Percentiles rank a stretch among this genome's conserved stretches.
Conservation (phyloP, 2,888 invertebrate species). For the Apomyelois bistriatella region DNA sequence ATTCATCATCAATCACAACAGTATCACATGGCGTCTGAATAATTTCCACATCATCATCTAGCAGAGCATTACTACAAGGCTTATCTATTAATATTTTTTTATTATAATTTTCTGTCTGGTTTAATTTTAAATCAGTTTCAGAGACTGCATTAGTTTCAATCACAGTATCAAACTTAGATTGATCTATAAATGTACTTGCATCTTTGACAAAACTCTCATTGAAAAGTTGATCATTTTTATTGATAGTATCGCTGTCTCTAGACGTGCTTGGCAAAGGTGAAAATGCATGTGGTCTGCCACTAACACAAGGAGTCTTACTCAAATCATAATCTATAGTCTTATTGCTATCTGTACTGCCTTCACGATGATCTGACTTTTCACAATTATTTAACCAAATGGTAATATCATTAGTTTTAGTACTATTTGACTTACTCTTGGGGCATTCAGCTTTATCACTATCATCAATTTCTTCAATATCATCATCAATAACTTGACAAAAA, state of each 20-base stretch:
- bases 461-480: no score
- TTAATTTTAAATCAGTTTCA: background rate
- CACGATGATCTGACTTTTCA: constrained; percentile 23
- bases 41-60: constrained; percentile 27
- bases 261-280: constrained; percentile 53
- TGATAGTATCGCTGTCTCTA: constrained; percentile 35
- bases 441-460: background rate
- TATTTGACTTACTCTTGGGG: constrained; percentile 22
- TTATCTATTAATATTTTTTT: background rate
- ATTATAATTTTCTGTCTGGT: background rate
- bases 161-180: background rate
- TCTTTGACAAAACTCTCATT: constrained; percentile 32
- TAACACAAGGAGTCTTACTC: background rate
- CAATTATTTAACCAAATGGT: constrained; percentile 21
- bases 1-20: constrained; percentile 27
- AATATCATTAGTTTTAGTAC: constrained; percentile 32
- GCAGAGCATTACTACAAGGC: constrained; percentile 12
- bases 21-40: constrained; percentile 31
- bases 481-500: no score
- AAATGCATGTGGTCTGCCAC: constrained; percentile 26
- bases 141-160: background rate
- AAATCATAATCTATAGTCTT: constrained; percentile 23
- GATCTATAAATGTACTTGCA: background rate
- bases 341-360: constrained; percentile 33
- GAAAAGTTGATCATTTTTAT: constrained; percentile 42